phyloP scores from a whole-genome alignment of 1,140 invertebrate genomes.

The Caenorhabditis tropicalis region DNA sequence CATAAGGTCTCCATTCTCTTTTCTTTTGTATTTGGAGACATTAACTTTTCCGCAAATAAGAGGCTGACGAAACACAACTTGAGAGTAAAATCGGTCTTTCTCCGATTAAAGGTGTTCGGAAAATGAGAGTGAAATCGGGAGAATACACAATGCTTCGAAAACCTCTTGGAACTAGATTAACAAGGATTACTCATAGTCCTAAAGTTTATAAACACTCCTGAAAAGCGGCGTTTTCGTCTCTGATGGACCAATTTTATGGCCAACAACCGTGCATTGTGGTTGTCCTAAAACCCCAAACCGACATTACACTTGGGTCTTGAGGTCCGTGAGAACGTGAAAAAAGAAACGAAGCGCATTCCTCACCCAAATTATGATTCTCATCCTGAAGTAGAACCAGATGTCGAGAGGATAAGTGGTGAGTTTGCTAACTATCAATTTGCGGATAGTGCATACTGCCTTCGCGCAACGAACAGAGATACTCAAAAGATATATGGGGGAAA shows the following conservation, averaged over 20 bases:
- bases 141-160: constrained; percentile 17
- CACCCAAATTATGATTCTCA: not conserved
- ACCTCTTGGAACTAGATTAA: constrained; percentile 38
- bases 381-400: constrained; percentile 39
- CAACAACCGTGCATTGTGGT: too few relatives aligned
- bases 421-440: constrained; percentile 37
- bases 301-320: constrained; percentile 1
- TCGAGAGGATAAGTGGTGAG: constrained; percentile 39
- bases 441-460: constrained; percentile 31
- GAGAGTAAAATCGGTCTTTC: constrained; percentile 32
- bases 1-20: not conserved
- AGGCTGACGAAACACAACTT: constrained; percentile 31
- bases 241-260: not conserved
- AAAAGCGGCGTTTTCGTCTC: not conserved
- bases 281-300: not conserved
- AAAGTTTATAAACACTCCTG: constrained; percentile 37
- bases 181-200: constrained; percentile 25
- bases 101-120: constrained; percentile 36
- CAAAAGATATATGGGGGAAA: not conserved
- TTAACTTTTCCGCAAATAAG: constrained; percentile 42
- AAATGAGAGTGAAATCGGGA: constrained; percentile 32
- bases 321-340: constrained; percentile 6
- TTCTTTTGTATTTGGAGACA: constrained; percentile 1
- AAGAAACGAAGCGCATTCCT: not conserved
- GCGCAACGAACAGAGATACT: constrained; percentile 33